Percentiles rank a stretch among this genome's conserved stretches.
These are phyloP conservation scores for Thysanoteuthis rhombus DNA, from an alignment of 2,888 invertebrate species.

Conservation along the genomic window DNA sequence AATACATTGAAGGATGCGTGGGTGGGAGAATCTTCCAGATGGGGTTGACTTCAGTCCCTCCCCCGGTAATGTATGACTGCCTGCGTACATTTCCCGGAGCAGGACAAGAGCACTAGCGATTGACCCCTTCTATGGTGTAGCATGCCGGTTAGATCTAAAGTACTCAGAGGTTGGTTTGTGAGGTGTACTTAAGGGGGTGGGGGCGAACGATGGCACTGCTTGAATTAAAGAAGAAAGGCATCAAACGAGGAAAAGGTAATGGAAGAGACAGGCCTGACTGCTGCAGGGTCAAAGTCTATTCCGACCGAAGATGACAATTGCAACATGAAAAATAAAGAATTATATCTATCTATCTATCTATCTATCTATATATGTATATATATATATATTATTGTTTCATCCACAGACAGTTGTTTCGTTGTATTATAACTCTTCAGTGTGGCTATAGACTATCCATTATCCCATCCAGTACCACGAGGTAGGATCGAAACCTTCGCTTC, in stretches of 20 bases:
- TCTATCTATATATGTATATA: too few species aligned
- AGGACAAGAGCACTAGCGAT: not conserved
- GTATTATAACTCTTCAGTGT: too few species aligned
- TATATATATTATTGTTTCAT: too few species aligned
- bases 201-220: not conserved
- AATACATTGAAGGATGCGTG: too few species aligned
- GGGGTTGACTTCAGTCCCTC: not conserved
- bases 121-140: not conserved
- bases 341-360: too few species aligned
- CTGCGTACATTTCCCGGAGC: not conserved
- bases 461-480: too few species aligned
- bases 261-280: not conserved
- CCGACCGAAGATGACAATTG: too few species aligned
- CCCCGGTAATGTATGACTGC: not conserved
- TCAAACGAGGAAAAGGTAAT: not conserved
- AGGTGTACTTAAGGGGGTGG: not conserved
- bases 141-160: not conserved
- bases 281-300: too few species aligned
- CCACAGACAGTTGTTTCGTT: too few species aligned
- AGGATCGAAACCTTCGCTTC: too few species aligned
- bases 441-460: too few species aligned
- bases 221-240: not conserved
- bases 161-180: not conserved
- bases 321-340: too few species aligned
- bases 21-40: not conserved